A percentile compares a stretch with the other conserved stretches of the same genome.
Evolutionary conservation across 2,888 invertebrate species (phyloP).

Genomic region (Merodon equestris): DNA sequence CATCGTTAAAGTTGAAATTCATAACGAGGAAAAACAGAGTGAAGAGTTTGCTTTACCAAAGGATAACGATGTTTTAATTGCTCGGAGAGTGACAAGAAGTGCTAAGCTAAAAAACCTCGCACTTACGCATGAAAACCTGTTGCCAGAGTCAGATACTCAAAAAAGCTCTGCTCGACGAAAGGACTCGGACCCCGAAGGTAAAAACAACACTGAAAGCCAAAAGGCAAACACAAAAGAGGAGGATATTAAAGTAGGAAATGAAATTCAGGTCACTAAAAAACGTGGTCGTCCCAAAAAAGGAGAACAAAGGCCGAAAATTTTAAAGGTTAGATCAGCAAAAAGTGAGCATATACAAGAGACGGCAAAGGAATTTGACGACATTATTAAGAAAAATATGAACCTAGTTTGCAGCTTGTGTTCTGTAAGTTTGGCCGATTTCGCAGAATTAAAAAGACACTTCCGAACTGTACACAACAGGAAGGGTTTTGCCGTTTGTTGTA

Average conservation of each 20-base stretch:
- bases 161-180: not conserved
- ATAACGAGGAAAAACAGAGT: no score
- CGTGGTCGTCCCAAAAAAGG: conserved; percentile 55
- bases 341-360: conserved; percentile 41
- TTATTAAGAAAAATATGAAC: conserved; percentile 69
- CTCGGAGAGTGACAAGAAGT: conserved; percentile 32
- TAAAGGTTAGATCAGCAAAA: conserved; percentile 43
- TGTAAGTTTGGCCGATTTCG: conserved; percentile 60
- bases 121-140: no score
- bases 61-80: not conserved
- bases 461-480: conserved; percentile 64
- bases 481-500: conserved; percentile 70
- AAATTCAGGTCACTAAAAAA: conserved; percentile 4
- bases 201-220: not conserved
- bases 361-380: conserved; percentile 67
- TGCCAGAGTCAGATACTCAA: conserved; percentile 7
- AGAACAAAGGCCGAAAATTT: conserved; percentile 42
- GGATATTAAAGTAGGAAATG: no score
- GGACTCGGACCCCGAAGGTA: not conserved
- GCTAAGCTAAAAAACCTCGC: conserved; percentile 1
- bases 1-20: no score
- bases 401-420: conserved; percentile 70
- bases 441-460: conserved; percentile 68
- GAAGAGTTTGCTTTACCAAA: no score
- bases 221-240: no score